These are phyloP conservation scores for Prionailurus viverrinus DNA, from an alignment of 2,113 vertebrate genomes.

Conservation along the genomic window DNA sequence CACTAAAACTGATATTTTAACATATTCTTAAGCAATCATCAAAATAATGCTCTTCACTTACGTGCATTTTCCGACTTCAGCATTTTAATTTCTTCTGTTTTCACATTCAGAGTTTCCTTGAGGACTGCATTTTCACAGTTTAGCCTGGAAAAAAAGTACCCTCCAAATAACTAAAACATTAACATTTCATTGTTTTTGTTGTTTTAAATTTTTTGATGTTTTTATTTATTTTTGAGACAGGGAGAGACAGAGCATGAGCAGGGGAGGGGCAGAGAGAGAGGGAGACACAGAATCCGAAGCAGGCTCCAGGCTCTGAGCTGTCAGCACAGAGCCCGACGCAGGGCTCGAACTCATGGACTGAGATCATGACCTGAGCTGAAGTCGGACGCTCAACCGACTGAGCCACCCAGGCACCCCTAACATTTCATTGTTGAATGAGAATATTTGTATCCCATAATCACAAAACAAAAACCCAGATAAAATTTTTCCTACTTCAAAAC, in stretches of 20 bases:
- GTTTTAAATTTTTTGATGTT: no score
- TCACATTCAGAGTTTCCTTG: constrained; percentile 90
- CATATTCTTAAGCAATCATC: constrained; percentile 11
- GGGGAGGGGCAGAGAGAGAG: no score
- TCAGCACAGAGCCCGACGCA: no score
- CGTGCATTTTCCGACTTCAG: constrained; percentile 92
- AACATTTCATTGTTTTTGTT: not conserved
- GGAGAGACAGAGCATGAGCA: no score
- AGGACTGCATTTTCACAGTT: constrained; percentile 91
- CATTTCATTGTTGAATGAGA: not conserved
- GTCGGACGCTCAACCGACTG: no score
- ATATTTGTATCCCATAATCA: constrained; percentile 26
- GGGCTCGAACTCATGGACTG: no score
- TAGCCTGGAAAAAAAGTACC: constrained; percentile 86
- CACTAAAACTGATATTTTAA: constrained; percentile 9
- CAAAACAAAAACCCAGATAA: constrained; percentile 4
- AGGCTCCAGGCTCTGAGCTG: no score
- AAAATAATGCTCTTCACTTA: constrained; percentile 82
- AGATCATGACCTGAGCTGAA: no score
- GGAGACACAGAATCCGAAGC: no score
- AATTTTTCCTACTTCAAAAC: constrained; percentile 49
- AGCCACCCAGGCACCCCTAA: not conserved
- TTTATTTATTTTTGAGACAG: no score
- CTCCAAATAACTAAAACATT: constrained; percentile 50
- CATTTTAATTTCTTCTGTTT: constrained; percentile 89